Base-by-base conservation (phyloP, 64 coral and sea anemone genomes). In the Stichodactyla helianthus region DNA sequence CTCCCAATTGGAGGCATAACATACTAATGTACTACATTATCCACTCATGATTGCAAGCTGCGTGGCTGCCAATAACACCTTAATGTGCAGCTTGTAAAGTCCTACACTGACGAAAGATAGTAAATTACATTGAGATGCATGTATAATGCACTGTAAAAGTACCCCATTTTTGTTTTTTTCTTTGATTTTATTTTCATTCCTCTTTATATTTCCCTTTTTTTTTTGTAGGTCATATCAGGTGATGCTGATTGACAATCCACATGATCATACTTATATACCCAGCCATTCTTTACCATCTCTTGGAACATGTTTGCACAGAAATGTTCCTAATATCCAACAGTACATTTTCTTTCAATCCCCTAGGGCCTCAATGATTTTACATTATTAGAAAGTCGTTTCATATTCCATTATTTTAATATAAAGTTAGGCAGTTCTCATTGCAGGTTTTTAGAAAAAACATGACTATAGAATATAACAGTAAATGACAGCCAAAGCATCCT, bases 221-320 rank as follows among this genome's bases (percentile, higher is more conserved):
- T 89, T 12, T 83, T 83, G 6, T 65, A 89, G 88, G 56, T 89
- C 52, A 89, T 89, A 89, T 89, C 88, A 89, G 79, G 59, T 82
- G 62, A 89, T 63, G 60, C 60, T 51, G 26, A 82, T 35, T 56
- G 53, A 89, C 80, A 68, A 54, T 83, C 22, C 78, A 89, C 44
- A 76, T 82, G 19, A 26, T 28, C 25, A 23, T 31, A 74, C 68
- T 74, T 23, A 31, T 74, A 74, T 74, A 74, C 68, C n/a, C 27
- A 57, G 53, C 79, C 51, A 54, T 22, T 27, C 15, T 53, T 82
- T 82, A 12, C 50, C 79, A 11, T 23, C 18, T 23, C 18, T 13
- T 82, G 50, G 51, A 51, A 74, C 7, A 0, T 4, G 22, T 74
- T 26, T 44, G 4, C 35, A 12, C 8, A 14, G 31, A 74, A 74